These are phyloP conservation scores for Argyresthia albistria DNA, from an alignment of 2,888 invertebrate species.

Conservation along the genomic window DNA sequence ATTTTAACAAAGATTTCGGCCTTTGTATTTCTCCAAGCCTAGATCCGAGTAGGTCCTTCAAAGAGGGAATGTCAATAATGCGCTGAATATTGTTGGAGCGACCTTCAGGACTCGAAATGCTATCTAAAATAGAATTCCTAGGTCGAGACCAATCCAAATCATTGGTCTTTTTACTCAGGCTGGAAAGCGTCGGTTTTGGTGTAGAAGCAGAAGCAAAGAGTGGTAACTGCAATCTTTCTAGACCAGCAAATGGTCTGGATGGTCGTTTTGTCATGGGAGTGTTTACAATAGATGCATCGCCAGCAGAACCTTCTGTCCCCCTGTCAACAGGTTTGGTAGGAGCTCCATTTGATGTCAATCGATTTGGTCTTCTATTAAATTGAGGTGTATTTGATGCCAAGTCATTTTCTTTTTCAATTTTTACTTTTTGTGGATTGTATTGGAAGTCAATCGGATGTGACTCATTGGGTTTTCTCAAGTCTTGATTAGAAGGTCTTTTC, in stretches of 20 bases:
- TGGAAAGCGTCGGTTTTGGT: background rate
- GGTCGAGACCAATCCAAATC: background rate
- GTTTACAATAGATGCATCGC: too few relatives aligned
- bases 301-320: too few relatives aligned
- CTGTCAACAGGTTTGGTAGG: too few relatives aligned
- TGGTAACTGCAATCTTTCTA: too few relatives aligned
- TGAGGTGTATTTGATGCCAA: background rate
- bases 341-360: too few relatives aligned
- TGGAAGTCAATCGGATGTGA: background rate
- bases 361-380: too few relatives aligned
- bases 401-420: background rate
- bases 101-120: too few relatives aligned
- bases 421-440: background rate
- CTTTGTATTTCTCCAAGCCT: background rate
- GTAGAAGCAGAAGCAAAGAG: background rate
- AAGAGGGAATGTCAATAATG: background rate
- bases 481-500: background rate
- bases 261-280: too few relatives aligned
- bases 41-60: background rate
- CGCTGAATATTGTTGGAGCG: too few relatives aligned
- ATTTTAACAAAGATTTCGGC: background rate
- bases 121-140: background rate
- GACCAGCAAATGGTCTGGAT: too few relatives aligned
- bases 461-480: too few relatives aligned
- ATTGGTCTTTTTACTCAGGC: background rate